Evolutionary conservation across 2,113 vertebrate genomes (phyloP).

Genomic region (Pelecanoides urinatrix): DNA sequence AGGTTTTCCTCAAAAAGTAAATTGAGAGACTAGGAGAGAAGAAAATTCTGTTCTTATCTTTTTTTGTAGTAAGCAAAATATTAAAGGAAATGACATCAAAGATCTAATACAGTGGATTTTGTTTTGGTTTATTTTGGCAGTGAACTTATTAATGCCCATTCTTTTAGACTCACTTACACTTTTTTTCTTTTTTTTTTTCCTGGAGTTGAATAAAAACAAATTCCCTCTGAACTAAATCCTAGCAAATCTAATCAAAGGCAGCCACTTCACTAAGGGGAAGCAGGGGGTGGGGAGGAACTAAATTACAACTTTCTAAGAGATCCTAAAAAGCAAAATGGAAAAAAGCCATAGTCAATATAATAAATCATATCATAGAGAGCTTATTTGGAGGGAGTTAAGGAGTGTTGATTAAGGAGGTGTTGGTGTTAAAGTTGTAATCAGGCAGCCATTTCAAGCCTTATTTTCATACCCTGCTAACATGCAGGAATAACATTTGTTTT

Average conservation of each 20-base stretch:
- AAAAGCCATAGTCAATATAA: conserved; percentile 48
- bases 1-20: conserved; percentile 21
- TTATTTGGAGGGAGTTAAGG: conserved; percentile 55
- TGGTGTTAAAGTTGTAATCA: conserved; percentile 59
- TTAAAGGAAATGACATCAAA: conserved; percentile 38
- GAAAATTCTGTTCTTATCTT: conserved; percentile 7
- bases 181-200: background rate
- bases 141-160: background rate
- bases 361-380: conserved; percentile 36
- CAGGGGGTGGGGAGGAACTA: conserved; percentile 29
- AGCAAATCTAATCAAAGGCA: conserved; percentile 63
- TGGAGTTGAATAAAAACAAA: conserved; percentile 47
- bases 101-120: background rate
- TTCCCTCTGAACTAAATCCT: conserved; percentile 37
- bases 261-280: conserved; percentile 13
- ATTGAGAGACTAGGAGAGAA: background rate
- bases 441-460: conserved; percentile 41
- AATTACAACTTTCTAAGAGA: conserved; percentile 51
- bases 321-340: conserved; percentile 54
- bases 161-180: background rate
- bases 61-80: background rate
- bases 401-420: conserved; percentile 60
- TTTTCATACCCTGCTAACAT: conserved; percentile 45
- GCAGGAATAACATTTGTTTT: conserved; percentile 55
- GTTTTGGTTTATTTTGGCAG: conserved; percentile 19